These are phyloP conservation scores for Sympetrum striolatum DNA, from an alignment of 2,888 invertebrate species.

Conservation along the genomic window DNA sequence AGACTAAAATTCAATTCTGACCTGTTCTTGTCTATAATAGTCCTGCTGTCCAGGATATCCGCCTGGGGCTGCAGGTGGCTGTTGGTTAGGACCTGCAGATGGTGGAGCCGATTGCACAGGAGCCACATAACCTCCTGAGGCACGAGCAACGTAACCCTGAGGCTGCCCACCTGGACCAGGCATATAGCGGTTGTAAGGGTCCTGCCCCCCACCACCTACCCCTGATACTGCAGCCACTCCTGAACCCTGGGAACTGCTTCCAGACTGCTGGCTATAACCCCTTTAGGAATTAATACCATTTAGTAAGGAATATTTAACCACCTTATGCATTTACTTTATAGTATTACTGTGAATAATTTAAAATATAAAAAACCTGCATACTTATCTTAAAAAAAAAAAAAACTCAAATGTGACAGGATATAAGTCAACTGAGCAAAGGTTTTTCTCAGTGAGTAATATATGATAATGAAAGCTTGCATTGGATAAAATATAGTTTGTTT, in stretches of 20 bases:
- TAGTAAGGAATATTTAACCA: background rate
- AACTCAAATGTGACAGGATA: too few relatives aligned
- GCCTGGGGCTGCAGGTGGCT: slow-evolving; percentile 60
- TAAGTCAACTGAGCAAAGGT: too few relatives aligned
- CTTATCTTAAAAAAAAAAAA: too few relatives aligned
- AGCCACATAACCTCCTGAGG: slow-evolving; percentile 47
- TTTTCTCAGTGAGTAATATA: too few relatives aligned
- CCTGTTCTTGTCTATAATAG: slow-evolving; percentile 61
- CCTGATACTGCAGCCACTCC: slow-evolving; percentile 53
- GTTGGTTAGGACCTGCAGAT: slow-evolving; percentile 59
- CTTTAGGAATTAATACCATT: slow-evolving; percentile 51
- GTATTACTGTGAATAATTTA: too few relatives aligned
- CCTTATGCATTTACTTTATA: background rate
- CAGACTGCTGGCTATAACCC: slow-evolving; percentile 55
- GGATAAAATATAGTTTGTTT: too few relatives aligned
- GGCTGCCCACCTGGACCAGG: slow-evolving; percentile 51
- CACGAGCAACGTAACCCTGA: slow-evolving; percentile 52
- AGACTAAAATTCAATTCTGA: background rate
- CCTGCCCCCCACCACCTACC: slow-evolving; percentile 55
- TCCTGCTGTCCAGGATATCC: slow-evolving; percentile 62
- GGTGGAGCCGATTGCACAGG: slow-evolving; percentile 52
- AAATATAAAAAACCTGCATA: too few relatives aligned
- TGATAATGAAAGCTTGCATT: too few relatives aligned
- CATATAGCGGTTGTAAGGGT: slow-evolving; percentile 59
- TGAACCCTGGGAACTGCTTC: slow-evolving; percentile 54